Evolutionary conservation across 1,140 invertebrate genomes (phyloP).

Genomic region (Procambarus clarkii): DNA sequence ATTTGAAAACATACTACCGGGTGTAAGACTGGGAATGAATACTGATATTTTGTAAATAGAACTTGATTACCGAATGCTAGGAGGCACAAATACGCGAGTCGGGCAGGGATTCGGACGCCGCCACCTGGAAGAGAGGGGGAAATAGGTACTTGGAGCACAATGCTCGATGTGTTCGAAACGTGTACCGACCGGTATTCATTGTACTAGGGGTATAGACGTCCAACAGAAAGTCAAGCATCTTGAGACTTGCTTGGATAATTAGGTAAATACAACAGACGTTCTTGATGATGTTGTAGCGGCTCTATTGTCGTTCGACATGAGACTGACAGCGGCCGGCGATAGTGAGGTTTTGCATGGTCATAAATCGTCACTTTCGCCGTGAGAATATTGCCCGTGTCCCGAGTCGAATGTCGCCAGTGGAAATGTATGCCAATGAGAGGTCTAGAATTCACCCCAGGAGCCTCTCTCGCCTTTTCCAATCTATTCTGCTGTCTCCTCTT

Average conservation of each 20-base stretch:
- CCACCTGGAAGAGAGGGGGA: constrained; percentile 24
- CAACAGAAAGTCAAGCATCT: background rate
- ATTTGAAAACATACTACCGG: too few relatives aligned
- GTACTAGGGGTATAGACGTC: background rate
- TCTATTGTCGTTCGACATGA: background rate
- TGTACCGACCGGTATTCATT: background rate
- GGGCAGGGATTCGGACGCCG: background rate
- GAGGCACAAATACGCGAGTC: background rate
- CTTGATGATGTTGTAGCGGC: too few relatives aligned
- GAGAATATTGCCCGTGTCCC: constrained; percentile 29
- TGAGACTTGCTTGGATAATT: background rate
- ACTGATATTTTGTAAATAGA: background rate
- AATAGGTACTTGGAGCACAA: constrained; percentile 23
- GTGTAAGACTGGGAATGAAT: background rate
- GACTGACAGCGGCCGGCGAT: background rate
- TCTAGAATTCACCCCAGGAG: background rate
- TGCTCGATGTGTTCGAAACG: constrained; percentile 27
- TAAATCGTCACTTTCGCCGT: background rate
- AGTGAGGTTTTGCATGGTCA: too few relatives aligned
- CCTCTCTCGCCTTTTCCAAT: constrained; percentile 26
- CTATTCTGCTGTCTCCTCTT: constrained; percentile 48
- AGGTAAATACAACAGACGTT: background rate
- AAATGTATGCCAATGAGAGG: constrained; percentile 39
- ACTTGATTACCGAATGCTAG: background rate
- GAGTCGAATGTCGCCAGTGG: constrained; percentile 24